phyloP scores from a whole-genome alignment of 2,888 invertebrate genomes.

The Drosophila limbata region DNA sequence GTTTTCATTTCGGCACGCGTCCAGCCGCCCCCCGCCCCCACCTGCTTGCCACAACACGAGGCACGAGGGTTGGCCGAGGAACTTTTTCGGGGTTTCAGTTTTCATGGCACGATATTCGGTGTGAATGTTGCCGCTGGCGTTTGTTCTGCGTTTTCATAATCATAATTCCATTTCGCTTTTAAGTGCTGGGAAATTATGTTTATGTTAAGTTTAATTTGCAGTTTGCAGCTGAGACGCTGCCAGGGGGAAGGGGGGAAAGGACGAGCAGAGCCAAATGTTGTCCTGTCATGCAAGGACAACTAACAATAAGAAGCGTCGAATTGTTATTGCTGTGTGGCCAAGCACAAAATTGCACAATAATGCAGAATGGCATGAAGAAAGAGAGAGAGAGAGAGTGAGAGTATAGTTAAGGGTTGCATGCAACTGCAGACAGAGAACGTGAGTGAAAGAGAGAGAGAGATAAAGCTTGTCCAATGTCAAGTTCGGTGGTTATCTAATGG shows the following conservation, averaged over 20 bases:
- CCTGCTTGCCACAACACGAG: neutral
- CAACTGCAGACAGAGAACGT: constrained; percentile 17
- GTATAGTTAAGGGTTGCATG: constrained; percentile 44
- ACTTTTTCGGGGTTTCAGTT: constrained; percentile 41
- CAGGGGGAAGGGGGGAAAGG: neutral
- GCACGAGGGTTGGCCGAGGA: constrained; percentile 50
- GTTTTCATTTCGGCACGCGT: constrained; percentile 78
- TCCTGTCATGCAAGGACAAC: constrained; percentile 59
- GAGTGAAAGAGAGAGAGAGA: constrained; percentile 1
- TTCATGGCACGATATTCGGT: constrained; percentile 43
- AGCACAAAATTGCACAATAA: constrained; percentile 71
- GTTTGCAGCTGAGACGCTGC: constrained; percentile 51
- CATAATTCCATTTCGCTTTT: constrained; percentile 70
- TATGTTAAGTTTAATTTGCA: constrained; percentile 74
- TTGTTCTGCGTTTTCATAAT: constrained; percentile 60
- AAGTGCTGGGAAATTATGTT: constrained; percentile 77
- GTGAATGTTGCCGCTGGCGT: constrained; percentile 60
- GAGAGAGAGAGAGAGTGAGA: constrained; percentile 7
- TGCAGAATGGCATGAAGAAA: constrained; percentile 35
- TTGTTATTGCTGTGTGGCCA: constrained; percentile 57
- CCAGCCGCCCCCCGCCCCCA: neutral
- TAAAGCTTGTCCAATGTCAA: constrained; percentile 43
- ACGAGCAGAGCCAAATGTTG: constrained; percentile 43
- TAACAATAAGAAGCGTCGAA: constrained; percentile 39
- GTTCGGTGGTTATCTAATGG: constrained; percentile 63